These are phyloP conservation scores for Atherinosoma microstoma DNA, from an alignment of 2,797 vertebrate genomes.

Conservation along the genomic window DNA sequence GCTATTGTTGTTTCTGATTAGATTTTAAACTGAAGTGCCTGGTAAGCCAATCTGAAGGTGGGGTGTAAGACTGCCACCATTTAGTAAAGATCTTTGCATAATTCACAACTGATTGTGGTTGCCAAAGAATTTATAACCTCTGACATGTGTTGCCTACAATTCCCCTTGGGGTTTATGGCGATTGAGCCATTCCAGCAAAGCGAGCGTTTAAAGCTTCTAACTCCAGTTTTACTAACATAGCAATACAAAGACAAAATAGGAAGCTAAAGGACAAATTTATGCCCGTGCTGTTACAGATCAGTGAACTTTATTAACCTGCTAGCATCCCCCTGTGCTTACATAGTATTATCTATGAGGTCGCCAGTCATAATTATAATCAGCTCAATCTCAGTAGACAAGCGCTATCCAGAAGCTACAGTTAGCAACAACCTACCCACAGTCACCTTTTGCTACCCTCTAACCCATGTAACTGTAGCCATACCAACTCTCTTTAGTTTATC, in stretches of 20 bases:
- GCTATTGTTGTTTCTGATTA: conserved; percentile 72
- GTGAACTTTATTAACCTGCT: conserved; percentile 14
- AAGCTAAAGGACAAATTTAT: not conserved
- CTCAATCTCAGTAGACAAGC: conserved; percentile 41
- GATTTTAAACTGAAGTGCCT: conserved; percentile 72
- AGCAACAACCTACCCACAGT: conserved; percentile 35
- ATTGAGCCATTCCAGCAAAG: conserved; percentile 22
- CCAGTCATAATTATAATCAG: conserved; percentile 34
- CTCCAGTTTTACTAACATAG: not conserved
- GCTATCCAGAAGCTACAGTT: conserved; percentile 52
- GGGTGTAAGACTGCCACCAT: conserved; percentile 57
- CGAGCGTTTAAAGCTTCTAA: not conserved
- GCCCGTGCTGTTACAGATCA: not conserved
- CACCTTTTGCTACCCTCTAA: conserved; percentile 37
- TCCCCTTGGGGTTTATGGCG: conserved; percentile 27
- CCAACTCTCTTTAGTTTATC: conserved; percentile 55
- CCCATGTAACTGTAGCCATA: conserved; percentile 30
- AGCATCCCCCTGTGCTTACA: conserved; percentile 7
- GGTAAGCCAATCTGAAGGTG: conserved; percentile 67
- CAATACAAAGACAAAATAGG: not conserved
- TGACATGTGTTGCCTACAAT: conserved; percentile 30
- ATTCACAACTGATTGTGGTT: conserved; percentile 49
- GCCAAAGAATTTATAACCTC: conserved; percentile 28
- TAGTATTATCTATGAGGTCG: conserved; percentile 22
- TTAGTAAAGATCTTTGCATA: conserved; percentile 51